These are phyloP conservation scores for Neosalanx taihuensis DNA, from an alignment of 2,797 vertebrate species.

Conservation along the genomic window DNA sequence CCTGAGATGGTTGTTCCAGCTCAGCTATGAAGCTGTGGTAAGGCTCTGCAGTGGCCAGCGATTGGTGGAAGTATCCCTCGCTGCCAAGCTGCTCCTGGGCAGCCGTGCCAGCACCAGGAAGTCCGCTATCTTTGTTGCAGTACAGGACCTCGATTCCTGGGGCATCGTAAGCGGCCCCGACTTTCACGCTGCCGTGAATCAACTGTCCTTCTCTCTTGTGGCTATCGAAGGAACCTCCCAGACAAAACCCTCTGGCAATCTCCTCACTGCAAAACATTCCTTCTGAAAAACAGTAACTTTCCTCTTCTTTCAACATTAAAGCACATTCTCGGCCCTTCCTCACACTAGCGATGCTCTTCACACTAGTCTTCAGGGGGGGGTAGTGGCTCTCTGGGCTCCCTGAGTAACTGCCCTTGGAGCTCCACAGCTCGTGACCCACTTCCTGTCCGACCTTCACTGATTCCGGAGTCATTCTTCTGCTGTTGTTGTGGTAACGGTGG, in stretches of 20 bases:
- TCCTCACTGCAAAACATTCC: conserved; percentile 78
- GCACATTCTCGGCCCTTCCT: conserved; percentile 81
- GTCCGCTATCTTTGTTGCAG: conserved; percentile 66
- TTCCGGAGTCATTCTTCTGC: conserved; percentile 68
- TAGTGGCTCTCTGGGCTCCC: conserved; percentile 78
- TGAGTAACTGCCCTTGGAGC: conserved; percentile 78
- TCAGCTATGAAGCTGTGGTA: conserved; percentile 80
- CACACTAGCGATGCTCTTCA: conserved; percentile 66
- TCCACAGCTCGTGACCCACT: conserved; percentile 76
- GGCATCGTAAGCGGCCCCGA: conserved; percentile 70
- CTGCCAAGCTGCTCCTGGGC: conserved; percentile 72
- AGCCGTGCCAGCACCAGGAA: conserved; percentile 55
- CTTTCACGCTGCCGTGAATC: conserved; percentile 71
- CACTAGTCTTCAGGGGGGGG: conserved; percentile 74
- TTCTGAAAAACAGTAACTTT: conserved; percentile 76
- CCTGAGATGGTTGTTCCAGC: conserved; percentile 70
- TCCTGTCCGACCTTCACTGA: conserved; percentile 74
- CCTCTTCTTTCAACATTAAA: conserved; percentile 80
- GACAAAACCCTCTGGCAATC: conserved; percentile 75
- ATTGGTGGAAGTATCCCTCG: conserved; percentile 72
- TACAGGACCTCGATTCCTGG: conserved; percentile 68
- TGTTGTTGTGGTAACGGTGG: conserved; percentile 64
- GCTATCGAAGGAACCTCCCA: conserved; percentile 67
- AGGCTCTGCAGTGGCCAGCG: conserved; percentile 71
- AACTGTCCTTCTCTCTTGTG: conserved; percentile 75